Conservation (phyloP, 2,888 invertebrate species). For the Minunthozetes semirufus region DNA sequence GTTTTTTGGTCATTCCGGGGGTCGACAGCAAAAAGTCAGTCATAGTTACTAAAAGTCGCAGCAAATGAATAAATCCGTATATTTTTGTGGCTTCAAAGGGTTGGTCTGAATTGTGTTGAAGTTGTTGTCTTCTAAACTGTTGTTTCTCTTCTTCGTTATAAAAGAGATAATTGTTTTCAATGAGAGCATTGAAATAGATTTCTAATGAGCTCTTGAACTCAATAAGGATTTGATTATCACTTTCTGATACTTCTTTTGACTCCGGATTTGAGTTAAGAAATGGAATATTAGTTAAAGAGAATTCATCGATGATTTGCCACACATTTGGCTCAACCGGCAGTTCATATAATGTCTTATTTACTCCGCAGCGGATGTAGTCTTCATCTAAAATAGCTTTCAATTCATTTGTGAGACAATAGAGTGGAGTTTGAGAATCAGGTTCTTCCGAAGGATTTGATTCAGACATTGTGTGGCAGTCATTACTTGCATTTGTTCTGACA, state of each 20-base stretch:
- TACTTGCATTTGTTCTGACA: not conserved
- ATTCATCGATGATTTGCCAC: conserved; percentile 26
- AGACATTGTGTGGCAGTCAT: not conserved
- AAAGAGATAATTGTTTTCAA: conserved; percentile 25
- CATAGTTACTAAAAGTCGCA: conserved; percentile 28
- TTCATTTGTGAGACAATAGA: conserved; percentile 29
- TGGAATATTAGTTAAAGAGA: not conserved
- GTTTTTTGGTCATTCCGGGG: conserved; percentile 31
- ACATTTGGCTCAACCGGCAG: conserved; percentile 2
- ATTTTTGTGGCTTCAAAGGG: not conserved
- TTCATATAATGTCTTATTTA: not conserved
- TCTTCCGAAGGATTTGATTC: conserved; percentile 23
- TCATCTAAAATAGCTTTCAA: conserved; percentile 32
- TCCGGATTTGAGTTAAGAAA: not conserved
- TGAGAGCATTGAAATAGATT: conserved; percentile 35
- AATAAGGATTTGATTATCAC: not conserved
- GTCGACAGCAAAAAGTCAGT: conserved; percentile 31
- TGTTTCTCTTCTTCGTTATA: conserved; percentile 29
- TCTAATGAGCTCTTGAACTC: conserved; percentile 34
- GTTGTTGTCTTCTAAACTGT: not conserved
- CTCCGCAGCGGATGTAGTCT: not conserved
- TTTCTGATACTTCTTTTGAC: not conserved
- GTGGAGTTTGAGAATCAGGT: not conserved
- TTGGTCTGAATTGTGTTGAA: not conserved
- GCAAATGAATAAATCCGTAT: conserved; percentile 35